Base-by-base conservation (phyloP, 2,797 vertebrate genomes). In the Paramormyrops hopkinsi region DNA sequence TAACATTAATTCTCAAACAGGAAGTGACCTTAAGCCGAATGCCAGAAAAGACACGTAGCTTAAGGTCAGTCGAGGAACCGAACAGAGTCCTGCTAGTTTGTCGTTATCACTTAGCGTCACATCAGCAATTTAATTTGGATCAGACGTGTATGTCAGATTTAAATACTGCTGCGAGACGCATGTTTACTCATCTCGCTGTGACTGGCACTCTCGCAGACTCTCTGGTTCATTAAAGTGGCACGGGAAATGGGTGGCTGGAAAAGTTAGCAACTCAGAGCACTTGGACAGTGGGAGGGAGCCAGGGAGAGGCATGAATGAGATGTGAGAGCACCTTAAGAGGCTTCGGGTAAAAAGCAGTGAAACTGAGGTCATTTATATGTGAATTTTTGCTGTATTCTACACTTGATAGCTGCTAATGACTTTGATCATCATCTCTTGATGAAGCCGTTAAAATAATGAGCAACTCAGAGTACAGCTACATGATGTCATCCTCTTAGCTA, bases 161-260 rank as follows among this genome's bases (percentile, higher is more conserved):
- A 87, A 87, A 87, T 86, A 25, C 25, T 19, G 46, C n/a, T 25
- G 8, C 59, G 25, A n/a, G 53, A 50, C 2, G 11, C 37, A 59
- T 8, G 29, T 84, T 65, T 48, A 53, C 22, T 59, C 25, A 46
- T 62, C 22, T 48, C 48, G 37, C 14, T 37, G 33, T 51, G n/a
- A 79, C 33, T 82, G 22, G 22, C 19, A 29, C 37, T 41, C 56
- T 25, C 22, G 25, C 50, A 84, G 56, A 33, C 86, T 65, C 86
- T 84, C 87, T 84, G 79, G 87, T 88, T 90, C 87, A 25, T 59
- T 53, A 90, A 89, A 73, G 89, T 89, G 89, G 92, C 88, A 59
- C 62, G 88, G 87, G 53, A 59, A 90, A 88, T 7, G 41, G 83
- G 48, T 82, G 69, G 86, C 50, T 90, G 11, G 87, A 90, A 79